Percentiles rank a stretch among this genome's conserved stretches.
Evolutionary conservation across 2,113 vertebrate genomes (phyloP).

Genomic region (Verasper variegatus): DNA sequence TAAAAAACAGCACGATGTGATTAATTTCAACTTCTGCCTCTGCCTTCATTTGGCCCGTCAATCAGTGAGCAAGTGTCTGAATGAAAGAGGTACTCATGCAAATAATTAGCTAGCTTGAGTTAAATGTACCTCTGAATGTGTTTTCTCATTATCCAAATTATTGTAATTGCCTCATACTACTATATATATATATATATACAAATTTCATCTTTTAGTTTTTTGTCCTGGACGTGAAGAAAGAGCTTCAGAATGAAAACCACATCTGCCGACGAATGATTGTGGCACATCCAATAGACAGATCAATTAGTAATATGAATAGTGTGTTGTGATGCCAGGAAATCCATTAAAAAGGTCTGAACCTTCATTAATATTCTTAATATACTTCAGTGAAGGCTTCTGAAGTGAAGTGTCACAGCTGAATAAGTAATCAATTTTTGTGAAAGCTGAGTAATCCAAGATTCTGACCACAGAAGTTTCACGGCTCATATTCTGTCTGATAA

Average conservation of each 20-base stretch:
- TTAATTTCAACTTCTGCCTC: slow-evolving; percentile 57
- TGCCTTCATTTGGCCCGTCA: slow-evolving; percentile 70
- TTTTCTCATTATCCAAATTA: slow-evolving; percentile 59
- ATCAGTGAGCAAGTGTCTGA: slow-evolving; percentile 60
- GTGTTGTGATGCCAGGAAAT: slow-evolving; percentile 30
- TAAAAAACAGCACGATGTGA: slow-evolving; percentile 30
- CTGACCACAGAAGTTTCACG: slow-evolving; percentile 25
- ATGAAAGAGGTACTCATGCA: slow-evolving; percentile 67
- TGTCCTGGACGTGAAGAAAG: slow-evolving; percentile 25
- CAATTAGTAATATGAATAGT: slow-evolving; percentile 28
- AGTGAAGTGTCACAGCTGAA: slow-evolving; percentile 24
- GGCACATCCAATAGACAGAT: slow-evolving; percentile 36
- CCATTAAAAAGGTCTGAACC: slow-evolving; percentile 30
- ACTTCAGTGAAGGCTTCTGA: neutral
- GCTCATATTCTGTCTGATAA: slow-evolving; percentile 45
- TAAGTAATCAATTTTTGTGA: slow-evolving; percentile 24
- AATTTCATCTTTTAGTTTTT: no score
- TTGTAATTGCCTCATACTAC: slow-evolving; percentile 53
- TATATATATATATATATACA: no score
- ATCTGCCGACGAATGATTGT: slow-evolving; percentile 18
- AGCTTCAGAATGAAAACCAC: slow-evolving; percentile 10
- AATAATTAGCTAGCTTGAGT: slow-evolving; percentile 65
- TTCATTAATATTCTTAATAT: slow-evolving; percentile 29
- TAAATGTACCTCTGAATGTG: slow-evolving; percentile 55
- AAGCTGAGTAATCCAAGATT: slow-evolving; percentile 24